A percentile compares a stretch with the other conserved stretches of the same genome.
Evolutionary conservation across 2,888 invertebrate genomes (phyloP).

Genomic region (Machimus rusticus): DNA sequence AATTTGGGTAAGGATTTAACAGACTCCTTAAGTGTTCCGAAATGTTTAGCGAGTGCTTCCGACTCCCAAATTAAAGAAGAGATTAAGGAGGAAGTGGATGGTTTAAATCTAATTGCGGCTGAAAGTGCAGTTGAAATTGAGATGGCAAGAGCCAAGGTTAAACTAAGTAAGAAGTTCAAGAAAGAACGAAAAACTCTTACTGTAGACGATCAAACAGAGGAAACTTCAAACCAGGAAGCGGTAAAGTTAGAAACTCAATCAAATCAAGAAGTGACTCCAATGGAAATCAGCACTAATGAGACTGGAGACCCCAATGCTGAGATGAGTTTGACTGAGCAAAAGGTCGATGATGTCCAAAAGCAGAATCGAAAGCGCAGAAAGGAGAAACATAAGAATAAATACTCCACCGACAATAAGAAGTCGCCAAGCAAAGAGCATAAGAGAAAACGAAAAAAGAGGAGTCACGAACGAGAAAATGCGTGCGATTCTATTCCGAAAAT

Average conservation of each 20-base stretch:
- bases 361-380: conserved; percentile 74
- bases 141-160: not conserved
- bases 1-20: not conserved
- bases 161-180: conserved; percentile 8
- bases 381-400: conserved; percentile 79
- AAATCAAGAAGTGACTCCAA: not conserved
- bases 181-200: conserved; percentile 1
- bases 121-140: not conserved
- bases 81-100: not conserved
- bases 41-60: not conserved
- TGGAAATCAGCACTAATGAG: not conserved
- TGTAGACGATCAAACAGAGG: not conserved
- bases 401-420: conserved; percentile 66
- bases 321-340: conserved; percentile 50
- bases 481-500: conserved; percentile 70
- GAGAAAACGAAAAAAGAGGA: conserved; percentile 82
- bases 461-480: conserved; percentile 69
- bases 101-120: not conserved
- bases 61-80: not conserved
- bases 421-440: conserved; percentile 78
- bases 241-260: not conserved
- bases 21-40: not conserved
- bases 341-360: conserved; percentile 60
- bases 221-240: not conserved
- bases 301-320: not conserved